Evolutionary conservation across 2,797 vertebrate species (phyloP).

Genomic region (Merluccius polli): DNA sequence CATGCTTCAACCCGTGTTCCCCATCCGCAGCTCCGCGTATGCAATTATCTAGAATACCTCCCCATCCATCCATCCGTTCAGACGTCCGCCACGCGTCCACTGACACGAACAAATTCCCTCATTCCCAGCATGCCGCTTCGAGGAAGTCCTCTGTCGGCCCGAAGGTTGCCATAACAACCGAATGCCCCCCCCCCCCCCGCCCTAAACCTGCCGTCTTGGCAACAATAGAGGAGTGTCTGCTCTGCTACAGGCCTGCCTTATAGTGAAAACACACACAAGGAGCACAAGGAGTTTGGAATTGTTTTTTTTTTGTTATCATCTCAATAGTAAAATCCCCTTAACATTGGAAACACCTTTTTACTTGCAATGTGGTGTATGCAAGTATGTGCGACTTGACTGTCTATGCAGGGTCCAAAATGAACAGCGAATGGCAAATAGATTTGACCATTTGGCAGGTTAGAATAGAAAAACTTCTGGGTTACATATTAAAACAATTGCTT

Average conservation of each 20-base stretch:
- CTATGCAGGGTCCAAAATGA: too few relatives aligned
- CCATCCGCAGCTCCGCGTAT: neutral
- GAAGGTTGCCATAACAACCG: neutral
- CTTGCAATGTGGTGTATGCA: neutral
- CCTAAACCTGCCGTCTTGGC: too few relatives aligned
- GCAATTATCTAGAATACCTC: neutral
- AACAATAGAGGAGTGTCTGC: too few relatives aligned
- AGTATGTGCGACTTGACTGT: neutral
- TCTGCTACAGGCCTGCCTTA: neutral
- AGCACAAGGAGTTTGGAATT: neutral
- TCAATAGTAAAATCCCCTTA: neutral
- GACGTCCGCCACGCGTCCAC: neutral
- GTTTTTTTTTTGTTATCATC: neutral
- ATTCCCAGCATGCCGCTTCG: neutral
- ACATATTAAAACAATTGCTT: too few relatives aligned
- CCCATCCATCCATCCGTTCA: neutral
- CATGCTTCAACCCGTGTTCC: neutral
- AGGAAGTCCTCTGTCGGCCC: neutral
- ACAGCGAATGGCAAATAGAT: too few relatives aligned
- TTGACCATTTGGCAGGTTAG: too few relatives aligned
- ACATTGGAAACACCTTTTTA: neutral
- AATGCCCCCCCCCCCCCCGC: neutral
- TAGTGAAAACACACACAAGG: neutral
- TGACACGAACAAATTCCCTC: neutral
- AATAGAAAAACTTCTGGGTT: too few relatives aligned